A percentile compares a stretch with the other conserved stretches of the same genome.
Evolutionary conservation across 1,140 invertebrate species (phyloP).

Genomic region (Sitobion miscanthi): DNA sequence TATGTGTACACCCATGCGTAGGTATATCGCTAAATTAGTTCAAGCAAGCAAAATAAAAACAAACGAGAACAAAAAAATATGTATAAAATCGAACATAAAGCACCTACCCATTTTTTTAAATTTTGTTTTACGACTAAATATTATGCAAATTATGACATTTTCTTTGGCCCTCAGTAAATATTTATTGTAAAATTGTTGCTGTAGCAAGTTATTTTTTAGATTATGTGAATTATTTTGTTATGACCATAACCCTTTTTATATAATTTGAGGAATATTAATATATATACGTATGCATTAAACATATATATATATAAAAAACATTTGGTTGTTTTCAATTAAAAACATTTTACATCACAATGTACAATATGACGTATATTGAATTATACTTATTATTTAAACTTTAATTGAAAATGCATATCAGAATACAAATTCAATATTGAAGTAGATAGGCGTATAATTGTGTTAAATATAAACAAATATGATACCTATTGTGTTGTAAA

Average conservation of each 20-base stretch:
- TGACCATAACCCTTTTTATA: neutral
- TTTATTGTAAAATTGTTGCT: neutral
- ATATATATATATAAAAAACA: neutral
- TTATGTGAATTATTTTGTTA: neutral
- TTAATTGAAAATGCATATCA: neutral
- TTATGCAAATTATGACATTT: neutral
- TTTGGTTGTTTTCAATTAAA: neutral
- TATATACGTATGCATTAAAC: too few species aligned
- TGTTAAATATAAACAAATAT: too few species aligned
- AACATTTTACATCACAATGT: neutral
- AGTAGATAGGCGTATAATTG: too few species aligned
- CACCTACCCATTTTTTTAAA: neutral
- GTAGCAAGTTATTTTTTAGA: neutral
- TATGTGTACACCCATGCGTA: constrained; percentile 22
- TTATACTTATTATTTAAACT: neutral
- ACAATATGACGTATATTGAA: neutral
- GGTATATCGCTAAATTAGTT: constrained; percentile 29
- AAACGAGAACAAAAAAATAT: neutral
- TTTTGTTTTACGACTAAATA: neutral
- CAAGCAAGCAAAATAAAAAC: neutral
- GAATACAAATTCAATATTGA: neutral
- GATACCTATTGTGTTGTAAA: too few species aligned
- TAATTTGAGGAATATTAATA: neutral
- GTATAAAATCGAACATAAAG: neutral
- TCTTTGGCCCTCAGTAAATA: neutral